Evolutionary conservation across 2,888 invertebrate species (phyloP), one percentile per base, ranked within the genome.

Genomic region (Stomorhina lunata): DNA sequence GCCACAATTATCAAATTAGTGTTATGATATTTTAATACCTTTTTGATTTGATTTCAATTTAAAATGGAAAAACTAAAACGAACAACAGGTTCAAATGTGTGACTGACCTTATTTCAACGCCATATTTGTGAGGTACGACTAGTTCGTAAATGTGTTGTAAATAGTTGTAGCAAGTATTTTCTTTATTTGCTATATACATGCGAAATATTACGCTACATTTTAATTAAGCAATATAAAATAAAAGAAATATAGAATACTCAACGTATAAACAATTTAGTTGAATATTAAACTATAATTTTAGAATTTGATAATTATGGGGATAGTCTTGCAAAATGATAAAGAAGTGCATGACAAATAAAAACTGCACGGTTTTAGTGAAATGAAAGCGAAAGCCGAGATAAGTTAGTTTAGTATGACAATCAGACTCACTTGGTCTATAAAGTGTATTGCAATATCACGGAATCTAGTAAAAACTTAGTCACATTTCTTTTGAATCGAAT

Each of bases 1-100:
- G n/a, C n/a, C n/a, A 40, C 59, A 73, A 73, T 80, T 80, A 80
- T 65, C 57, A 73, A 68, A 68, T 73, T 73, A 80, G 66, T 68
- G 40, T 61, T 57, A 71, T 71, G 55, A 69, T 78, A 55, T 61
- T 40, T 66, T 66, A 40, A 61, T 63, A 66, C 50, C 43, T 73
- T 68, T 78, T 59, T 65, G n/a, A 65, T 63, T 72, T 53, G 48
- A 77, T 77, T 77, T 12, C 65, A 66, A 32, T 66, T 79, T 32
- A 50, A 59, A 69, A 40, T 61, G 29, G 50, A 45, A 29, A 17
- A 43, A 71, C 55, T 57, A 40, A 71, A 66, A 34, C 37, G 12
- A 57, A 57, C 25, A 40, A 29, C n/a, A 61, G 43, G 43, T 55
- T 78, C 34, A 78, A 69, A 78, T 71, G 32, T 65, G 17, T 53